These are phyloP conservation scores for Drosophila obscura DNA, from an alignment of 1,140 invertebrate species.

Conservation along the genomic window DNA sequence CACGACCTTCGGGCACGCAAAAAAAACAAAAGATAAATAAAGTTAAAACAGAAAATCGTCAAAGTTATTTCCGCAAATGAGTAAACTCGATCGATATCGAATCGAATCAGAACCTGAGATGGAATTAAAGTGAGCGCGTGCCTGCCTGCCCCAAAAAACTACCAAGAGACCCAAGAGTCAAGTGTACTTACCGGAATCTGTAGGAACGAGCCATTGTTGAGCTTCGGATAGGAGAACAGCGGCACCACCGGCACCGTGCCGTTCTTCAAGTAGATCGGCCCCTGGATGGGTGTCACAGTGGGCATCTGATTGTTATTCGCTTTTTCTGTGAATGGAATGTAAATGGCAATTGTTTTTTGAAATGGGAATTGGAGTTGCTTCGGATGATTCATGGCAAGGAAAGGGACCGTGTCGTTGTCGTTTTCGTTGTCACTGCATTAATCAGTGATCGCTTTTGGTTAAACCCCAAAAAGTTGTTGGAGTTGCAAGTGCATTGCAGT, in stretches of 20 bases:
- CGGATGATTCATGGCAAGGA: conserved; percentile 51
- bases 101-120: conserved; percentile 18
- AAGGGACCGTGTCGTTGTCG: conserved; percentile 35
- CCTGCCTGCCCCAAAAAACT: background rate
- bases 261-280: conserved; percentile 91
- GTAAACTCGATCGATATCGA: conserved; percentile 71
- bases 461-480: conserved; percentile 42
- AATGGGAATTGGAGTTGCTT: conserved; percentile 33
- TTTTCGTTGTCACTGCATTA: conserved; percentile 53
- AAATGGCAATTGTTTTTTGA: conserved; percentile 33
- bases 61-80: conserved; percentile 82
- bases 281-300: conserved; percentile 91
- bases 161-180: background rate
- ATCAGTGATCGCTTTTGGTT: conserved; percentile 41
- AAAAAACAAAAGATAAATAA: conserved; percentile 46
- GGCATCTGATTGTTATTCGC: conserved; percentile 71
- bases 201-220: conserved; percentile 92
- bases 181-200: conserved; percentile 92
- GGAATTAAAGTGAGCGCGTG: conserved; percentile 49
- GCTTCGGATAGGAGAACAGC: conserved; percentile 91
- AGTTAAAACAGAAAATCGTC: conserved; percentile 70
- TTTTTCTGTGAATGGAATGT: conserved; percentile 56
- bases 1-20: conserved; percentile 76
- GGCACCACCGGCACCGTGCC: conserved; percentile 92
- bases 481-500: conserved; percentile 45